Base-by-base conservation (phyloP, 2,888 invertebrate species). In the Chrysolina oricalcia region DNA sequence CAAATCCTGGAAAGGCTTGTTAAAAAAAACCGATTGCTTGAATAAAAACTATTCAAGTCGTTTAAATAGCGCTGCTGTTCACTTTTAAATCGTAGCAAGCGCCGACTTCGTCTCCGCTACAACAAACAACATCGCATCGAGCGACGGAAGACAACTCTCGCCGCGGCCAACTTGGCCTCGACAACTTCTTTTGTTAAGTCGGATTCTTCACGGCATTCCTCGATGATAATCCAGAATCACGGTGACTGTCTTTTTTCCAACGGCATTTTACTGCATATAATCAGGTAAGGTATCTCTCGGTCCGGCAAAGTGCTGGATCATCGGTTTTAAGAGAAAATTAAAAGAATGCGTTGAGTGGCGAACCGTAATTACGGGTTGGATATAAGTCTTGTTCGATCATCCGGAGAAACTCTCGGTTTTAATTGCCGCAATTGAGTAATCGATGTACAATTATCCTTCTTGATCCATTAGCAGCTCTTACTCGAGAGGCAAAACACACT, bases 271-370 rank as follows among this genome's bases (percentile, higher is more conserved):
- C 82, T 81, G 81, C 80, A 81, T 81, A 83, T 83, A 86, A 86
- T 86, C 87, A 85, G 85, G 84, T 83, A 83, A 81, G 84, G 83
- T 84, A 87, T 85, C 85, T 83, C 75, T 50, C 56, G 76, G 73
- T 78, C 76, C 73, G 79, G 80, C 80, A 85, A 87, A 88, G 81
- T 86, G 87, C 87, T 85, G 85, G 87, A 86, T 88, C 88, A 88
- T 87, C 84, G 84, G 83, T 85, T 87, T 88, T 88, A 88, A 88
- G 83, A 87, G 87, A 87, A 87, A 87, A 86, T 83, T 83, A 53
- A 35, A 50, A 68, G 68, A 68, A 50, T 83, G 80, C 81, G 80
- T 82, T 80, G 77, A 81, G 78, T 81, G 83, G 81, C 82, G 83
- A 85, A 85, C 83, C 80, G 75, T 86, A 85, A 86, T 87, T 85